Base-by-base conservation (phyloP, 2,888 invertebrate species). In the Hypolimnas misippus region DNA sequence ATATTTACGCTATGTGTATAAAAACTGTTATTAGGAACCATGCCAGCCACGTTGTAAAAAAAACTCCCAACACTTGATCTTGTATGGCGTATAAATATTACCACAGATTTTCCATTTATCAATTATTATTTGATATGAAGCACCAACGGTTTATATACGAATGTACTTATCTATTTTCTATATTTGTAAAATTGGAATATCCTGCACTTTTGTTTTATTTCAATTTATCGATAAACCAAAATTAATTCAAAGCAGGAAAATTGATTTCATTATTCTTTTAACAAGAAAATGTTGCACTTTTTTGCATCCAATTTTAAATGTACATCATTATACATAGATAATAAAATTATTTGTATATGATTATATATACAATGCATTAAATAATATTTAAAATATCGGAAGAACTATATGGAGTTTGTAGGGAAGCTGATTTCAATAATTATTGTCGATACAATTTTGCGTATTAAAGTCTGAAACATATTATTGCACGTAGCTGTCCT, bases 11-110 rank as follows among this genome's bases (percentile, higher is more conserved):
- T 19, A 40, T 33, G 21, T 42, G 21, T n/a, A 52, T 52, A 44
- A 52, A 46, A 46, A 40, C 40, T 14, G n/a, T 31, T 42, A 53
- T 7, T 59, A 59, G 53, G 59, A 59, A 59, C 59, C 53, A 44
- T 51, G 51, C 58, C 58, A 52, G 58, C 42, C 52, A 42, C 42
- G 21, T 46, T 17, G 4, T 46, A 19, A 19, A 17, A 42, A 42
- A 42, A 17, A 42, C 16, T 3, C 8, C 42, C 17, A 42, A 8
- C 42, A 19, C 14, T 21, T 46, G 12, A 46, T 12, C 44, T 46
- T 46, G 44, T 21, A 5, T 12, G 44, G 19, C 12, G 44, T 44
- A 44, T 17, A 17, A 21, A 44, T 19, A 44, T 44, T 12, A 19
- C 12, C 12, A 44, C 12, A 19, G 19, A 3, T 44, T 44, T 44